Percentiles rank a stretch among this genome's conserved stretches.
Evolutionary conservation across 2,113 vertebrate genomes (phyloP).

Genomic region (Embiotoca jacksoni): DNA sequence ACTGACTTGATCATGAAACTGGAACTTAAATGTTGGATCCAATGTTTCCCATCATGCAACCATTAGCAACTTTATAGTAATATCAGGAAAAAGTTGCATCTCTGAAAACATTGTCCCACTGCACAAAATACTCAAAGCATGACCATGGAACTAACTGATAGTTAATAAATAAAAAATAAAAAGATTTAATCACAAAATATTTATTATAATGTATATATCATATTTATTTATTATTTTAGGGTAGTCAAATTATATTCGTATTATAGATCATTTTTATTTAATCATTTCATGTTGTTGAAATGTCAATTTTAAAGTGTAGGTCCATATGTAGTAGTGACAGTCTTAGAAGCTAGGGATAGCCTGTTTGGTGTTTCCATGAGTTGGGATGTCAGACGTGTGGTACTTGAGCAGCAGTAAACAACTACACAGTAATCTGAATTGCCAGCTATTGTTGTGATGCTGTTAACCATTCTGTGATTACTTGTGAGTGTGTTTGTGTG

Average conservation of each 20-base stretch:
- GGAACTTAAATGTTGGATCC: no score
- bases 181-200: no score
- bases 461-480: constrained; percentile 9
- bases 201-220: no score
- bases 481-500: constrained; percentile 11
- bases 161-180: no score
- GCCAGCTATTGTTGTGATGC: constrained; percentile 21
- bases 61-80: no score
- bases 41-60: no score
- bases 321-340: background rate
- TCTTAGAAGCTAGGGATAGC: background rate
- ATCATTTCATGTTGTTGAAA: background rate
- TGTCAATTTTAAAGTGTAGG: background rate
- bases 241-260: no score
- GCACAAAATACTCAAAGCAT: background rate
- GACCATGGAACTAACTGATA: no score
- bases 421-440: constrained; percentile 16
- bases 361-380: constrained; percentile 14
- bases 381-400: constrained; percentile 2
- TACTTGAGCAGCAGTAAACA: constrained; percentile 49
- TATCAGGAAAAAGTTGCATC: background rate
- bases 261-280: no score
- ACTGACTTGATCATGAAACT: constrained; percentile 39
- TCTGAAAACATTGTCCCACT: background rate
- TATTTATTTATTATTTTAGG: no score